Evolutionary conservation across 2,797 vertebrate genomes (phyloP).

Genomic region (Sebastes variabilis): DNA sequence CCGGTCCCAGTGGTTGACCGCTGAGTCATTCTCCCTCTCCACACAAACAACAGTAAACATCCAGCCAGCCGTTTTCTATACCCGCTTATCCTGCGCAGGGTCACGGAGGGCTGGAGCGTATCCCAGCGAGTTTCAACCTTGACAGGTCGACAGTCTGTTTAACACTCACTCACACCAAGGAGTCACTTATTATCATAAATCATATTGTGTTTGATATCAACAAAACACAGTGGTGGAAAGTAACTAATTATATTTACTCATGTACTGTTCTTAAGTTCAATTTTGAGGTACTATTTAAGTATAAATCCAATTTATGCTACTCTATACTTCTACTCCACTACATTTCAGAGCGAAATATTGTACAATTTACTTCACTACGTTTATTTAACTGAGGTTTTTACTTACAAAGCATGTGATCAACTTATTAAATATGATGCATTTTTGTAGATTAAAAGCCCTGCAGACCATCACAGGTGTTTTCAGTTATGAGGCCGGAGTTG

Average conservation of each 20-base stretch:
- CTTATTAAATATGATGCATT: background rate
- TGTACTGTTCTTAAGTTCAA: background rate
- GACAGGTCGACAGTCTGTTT: background rate
- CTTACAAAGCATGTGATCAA: background rate
- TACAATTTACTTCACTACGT: background rate
- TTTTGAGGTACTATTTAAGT: background rate
- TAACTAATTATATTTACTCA: background rate
- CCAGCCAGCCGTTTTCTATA: conserved; percentile 26
- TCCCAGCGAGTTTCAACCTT: conserved; percentile 17
- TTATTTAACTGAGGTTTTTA: background rate
- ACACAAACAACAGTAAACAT: conserved; percentile 41
- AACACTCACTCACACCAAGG: background rate
- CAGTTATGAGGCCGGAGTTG: too few species aligned
- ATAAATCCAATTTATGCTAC: background rate
- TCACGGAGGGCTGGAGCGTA: conserved; percentile 6
- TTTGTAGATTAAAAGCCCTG: too few species aligned
- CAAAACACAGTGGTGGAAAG: background rate
- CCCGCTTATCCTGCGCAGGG: conserved; percentile 6
- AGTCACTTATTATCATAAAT: background rate
- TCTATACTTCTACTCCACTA: background rate
- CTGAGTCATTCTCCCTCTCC: conserved; percentile 34
- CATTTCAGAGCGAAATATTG: background rate
- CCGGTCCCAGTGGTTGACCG: background rate
- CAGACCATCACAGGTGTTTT: too few species aligned
- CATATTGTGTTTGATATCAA: background rate